These are phyloP conservation scores for Muscicapa adusta DNA, from an alignment of 2,113 vertebrate species.

Conservation along the genomic window DNA sequence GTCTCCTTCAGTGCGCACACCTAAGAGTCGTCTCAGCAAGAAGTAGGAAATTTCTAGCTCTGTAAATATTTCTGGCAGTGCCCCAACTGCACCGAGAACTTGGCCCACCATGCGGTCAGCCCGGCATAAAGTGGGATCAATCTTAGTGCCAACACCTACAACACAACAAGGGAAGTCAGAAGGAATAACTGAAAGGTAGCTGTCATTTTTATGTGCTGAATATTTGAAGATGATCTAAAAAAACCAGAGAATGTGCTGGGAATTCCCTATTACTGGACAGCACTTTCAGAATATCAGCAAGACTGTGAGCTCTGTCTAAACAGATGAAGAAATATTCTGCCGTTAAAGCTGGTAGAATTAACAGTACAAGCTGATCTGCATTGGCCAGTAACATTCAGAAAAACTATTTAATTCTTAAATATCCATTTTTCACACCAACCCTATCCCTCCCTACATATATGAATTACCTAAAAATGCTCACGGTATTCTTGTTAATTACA, in stretches of 20 bases:
- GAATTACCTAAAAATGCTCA: not conserved
- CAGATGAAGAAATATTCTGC: not conserved
- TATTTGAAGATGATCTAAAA: not conserved
- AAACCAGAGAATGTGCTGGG: not conserved
- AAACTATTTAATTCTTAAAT: not conserved
- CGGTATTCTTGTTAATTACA: not conserved
- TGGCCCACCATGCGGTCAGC: conserved; percentile 98
- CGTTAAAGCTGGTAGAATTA: not conserved
- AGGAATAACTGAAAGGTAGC: not conserved
- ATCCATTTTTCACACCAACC: not conserved
- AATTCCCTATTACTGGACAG: not conserved
- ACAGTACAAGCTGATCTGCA: not conserved
- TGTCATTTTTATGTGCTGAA: not conserved
- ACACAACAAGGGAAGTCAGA: not conserved
- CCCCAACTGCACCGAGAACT: conserved; percentile 93
- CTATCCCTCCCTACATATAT: not conserved
- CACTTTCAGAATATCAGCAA: not conserved
- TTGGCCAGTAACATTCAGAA: not conserved
- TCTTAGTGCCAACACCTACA: conserved; percentile 96
- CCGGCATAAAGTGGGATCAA: conserved; percentile 94
- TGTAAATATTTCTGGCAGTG: conserved; percentile 96
- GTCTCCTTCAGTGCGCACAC: conserved; percentile 96
- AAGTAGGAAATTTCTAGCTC: conserved; percentile 98
- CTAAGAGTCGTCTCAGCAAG: conserved; percentile 88
- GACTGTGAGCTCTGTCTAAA: not conserved